Evolutionary conservation across 2,113 vertebrate genomes (phyloP).

Genomic region (Falco punctatus): DNA sequence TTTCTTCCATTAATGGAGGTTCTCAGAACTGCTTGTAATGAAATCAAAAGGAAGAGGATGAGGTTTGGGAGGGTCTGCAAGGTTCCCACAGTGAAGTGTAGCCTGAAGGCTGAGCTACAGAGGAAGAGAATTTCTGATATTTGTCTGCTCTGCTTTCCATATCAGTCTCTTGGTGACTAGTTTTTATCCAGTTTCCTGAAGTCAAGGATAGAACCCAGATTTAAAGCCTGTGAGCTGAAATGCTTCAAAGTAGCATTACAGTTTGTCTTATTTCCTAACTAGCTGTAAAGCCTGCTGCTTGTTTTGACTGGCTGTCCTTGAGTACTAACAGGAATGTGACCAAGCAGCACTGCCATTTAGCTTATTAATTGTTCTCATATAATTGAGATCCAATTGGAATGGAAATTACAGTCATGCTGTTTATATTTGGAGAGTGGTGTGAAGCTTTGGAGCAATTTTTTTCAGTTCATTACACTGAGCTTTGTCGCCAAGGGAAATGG

Average conservation of each 20-base stretch:
- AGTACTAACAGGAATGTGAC: not conserved
- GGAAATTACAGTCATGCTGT: conserved; percentile 19
- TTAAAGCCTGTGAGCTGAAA: not conserved
- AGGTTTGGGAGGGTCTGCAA: not conserved
- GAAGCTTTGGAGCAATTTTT: not conserved
- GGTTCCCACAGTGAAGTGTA: not conserved
- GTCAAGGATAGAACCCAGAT: not conserved
- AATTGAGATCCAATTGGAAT: not conserved
- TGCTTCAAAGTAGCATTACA: not conserved
- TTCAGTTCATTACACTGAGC: not conserved
- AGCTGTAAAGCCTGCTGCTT: not conserved
- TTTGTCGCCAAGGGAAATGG: not conserved
- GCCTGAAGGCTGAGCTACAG: not conserved
- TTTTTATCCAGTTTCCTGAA: conserved; percentile 32
- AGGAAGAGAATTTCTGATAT: not conserved
- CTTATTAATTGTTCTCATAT: conserved; percentile 5
- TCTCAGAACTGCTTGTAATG: not conserved
- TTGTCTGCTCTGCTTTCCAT: not conserved
- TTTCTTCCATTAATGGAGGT: not conserved
- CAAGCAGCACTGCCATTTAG: conserved; percentile 2
- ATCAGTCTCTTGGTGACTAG: not conserved
- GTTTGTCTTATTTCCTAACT: not conserved
- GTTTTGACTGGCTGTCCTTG: conserved; percentile 35
- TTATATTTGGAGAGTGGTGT: not conserved
- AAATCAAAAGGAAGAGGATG: not conserved